Base-by-base conservation (phyloP, 2,797 vertebrate species). In the Poecilia picta region DNA sequence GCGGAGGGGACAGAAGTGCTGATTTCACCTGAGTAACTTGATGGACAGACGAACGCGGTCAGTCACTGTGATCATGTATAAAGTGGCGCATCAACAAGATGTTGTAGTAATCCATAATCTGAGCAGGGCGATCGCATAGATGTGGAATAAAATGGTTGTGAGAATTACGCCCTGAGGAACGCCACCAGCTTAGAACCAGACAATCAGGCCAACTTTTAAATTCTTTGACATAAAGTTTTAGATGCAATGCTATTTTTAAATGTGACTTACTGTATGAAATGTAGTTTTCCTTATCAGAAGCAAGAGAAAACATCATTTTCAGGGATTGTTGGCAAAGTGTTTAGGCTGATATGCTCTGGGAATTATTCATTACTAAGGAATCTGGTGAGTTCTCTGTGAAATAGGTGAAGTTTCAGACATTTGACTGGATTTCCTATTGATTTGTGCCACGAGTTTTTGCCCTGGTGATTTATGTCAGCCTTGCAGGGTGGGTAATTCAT, bases 401-500 rank as follows among this genome's bases (percentile, higher is more conserved):
- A 77, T 68, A 86, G 76, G 72, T 85, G 39, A 66, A 55, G 41
- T 55, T 77, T 86, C 20, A 72, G 12, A 43, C 3, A 15, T 31
- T 78, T 18, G 16, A 20, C 76, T n/a, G 49, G 76, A 83, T 86
- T 85, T 85, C 85, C 59, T 70, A 80, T 76, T 80, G 53, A 87
- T 88, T 73, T 81, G 74, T 43, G 39, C 78, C 73, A 71, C 72
- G n/a, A 83, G 75, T 85, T 75, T 82, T 79, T 83, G 78, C 75
- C 51, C 43, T 62, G 31, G 71, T 11, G 45, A 87, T 91, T 86
- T 87, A 85, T 85, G 78, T 79, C 74, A 25, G 79, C 46, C 77
- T 86, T 72, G 51, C 84, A 74, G 82, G 81, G 83, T 85, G 77
- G 83, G 79, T 81, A 81, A 87, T 80, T 78, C 77, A 46, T 79